Evolutionary conservation across 2,888 invertebrate genomes (phyloP), one percentile per base, ranked within the genome.

Genomic region (Sphaeridia pumilis): DNA sequence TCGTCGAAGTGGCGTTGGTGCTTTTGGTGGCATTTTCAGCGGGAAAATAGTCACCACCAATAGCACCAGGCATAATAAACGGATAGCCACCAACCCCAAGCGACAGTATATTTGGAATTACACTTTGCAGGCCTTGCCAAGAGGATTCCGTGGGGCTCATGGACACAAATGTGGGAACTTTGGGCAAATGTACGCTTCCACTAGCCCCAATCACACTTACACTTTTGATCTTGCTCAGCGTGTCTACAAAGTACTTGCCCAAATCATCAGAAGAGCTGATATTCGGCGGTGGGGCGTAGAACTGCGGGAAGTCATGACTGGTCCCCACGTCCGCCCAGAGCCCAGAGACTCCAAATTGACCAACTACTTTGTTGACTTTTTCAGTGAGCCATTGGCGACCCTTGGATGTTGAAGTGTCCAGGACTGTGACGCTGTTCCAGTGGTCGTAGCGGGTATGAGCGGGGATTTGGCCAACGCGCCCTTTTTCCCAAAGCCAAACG

Each of bases 51-150:
- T 90, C 89, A 0, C 92, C 95, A 0, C 95, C 95, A 0, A 95
- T 87, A 3, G 92, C 85, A 0, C 94, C 93, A 0, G 93, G 89
- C 75, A 94, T 81, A 41, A 93, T 78, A 66, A 93, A 93, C 0
- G 92, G 92, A 71, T 86, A 94, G 0, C 95, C 95, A 46, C 88
- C 81, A 22, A 93, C 78, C 0, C 93, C 92, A 62, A 93, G 84
- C 0, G 84, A 85, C 22, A 92, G 71, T 52, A 89, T 83, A 5
- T 89, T 86, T 0, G 93, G 89, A 64, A 95, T 84, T 0, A 94
- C 81, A 7, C 81, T 78, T 57, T 79, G 77, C 20, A 90, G 72
- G 0, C 87, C 88, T 48, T 81, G 81, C 95, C 95, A 95, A 0
- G 84, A 81, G 0, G 92, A 87, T 56, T 87, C 82, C 49, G 87